Base-by-base conservation (phyloP, 2,888 invertebrate species). In the Brachypalpus laphriformis region DNA sequence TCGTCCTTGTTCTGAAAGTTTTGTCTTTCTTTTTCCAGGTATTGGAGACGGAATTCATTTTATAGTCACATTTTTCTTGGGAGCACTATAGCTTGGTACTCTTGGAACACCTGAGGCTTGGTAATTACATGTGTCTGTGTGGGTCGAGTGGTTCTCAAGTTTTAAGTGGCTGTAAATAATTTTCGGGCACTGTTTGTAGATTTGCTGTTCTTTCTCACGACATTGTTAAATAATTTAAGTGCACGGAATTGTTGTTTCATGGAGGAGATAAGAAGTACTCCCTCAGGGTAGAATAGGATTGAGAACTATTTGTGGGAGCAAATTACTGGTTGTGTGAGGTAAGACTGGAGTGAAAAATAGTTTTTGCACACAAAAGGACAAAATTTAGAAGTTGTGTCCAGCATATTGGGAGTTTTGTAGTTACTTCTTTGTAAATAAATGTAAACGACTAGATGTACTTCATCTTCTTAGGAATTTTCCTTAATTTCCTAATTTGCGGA, bases 121-220 rank as follows among this genome's bases (percentile, higher is more conserved):
- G 40, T 54, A 25, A 61, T 72, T 72, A 51, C 51, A 45, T 14
- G 45, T 70, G 31, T 31, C 28, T 51, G 49, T 28, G 40, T 57
- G 68, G 51, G 72, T 11, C 4, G 16, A 25, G 28, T 37, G 49
- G 37, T 42, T 49, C 18, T 54, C 28, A 63, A 51, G 31, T 9
- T 63, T 74, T 54, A 65, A 70, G 56, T 70, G 70, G 56, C 31
- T 45, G 56, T 70, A 57, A 57, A 70, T 45, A 45, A 56, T 70
- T 57, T 70, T 31, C 9, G 8, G 31, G 3, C n/a, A 18, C 14
- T 28, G 18, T 70, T 45, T 42, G 56, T 42, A 20, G 28, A 42
- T 31, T 56, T 45, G 70, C n/a, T 45, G 56, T 14, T 31, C 42
- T 8, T 70, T 70, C 70, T 57, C 70, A 70, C 56, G 56, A 34